phyloP scores from a whole-genome alignment of 2,888 invertebrate species.

The Brachylomia viminalis region DNA sequence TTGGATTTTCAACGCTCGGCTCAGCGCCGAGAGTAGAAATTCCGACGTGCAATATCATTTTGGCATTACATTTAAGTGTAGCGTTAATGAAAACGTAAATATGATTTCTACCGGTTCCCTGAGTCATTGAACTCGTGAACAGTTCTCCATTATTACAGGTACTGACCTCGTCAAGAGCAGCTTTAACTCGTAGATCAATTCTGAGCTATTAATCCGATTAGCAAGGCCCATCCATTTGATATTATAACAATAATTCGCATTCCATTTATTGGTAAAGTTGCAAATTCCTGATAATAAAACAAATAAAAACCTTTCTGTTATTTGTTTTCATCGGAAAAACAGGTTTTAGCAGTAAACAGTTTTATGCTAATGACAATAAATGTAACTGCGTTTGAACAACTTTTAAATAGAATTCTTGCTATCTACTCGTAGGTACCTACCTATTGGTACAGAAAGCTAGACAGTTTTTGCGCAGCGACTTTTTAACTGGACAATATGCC shows the following conservation, averaged over 20 bases:
- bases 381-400: conserved; percentile 19
- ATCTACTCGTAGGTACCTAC: too few species aligned
- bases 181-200: neutral
- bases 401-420: conserved; percentile 9
- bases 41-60: too few species aligned
- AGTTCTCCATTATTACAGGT: neutral
- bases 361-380: conserved; percentile 25
- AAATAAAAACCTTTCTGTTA: neutral
- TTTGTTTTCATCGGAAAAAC: conserved; percentile 15
- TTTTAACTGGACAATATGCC: conserved; percentile 16
- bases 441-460: neutral
- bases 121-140: neutral
- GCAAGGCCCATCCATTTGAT: neutral
- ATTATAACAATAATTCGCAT: conserved; percentile 1
- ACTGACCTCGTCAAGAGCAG: neutral
- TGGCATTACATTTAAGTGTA: too few species aligned
- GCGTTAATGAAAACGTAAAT: too few species aligned
- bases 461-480: conserved; percentile 1
- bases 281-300: conserved; percentile 17
- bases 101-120: neutral
- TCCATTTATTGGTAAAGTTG: conserved; percentile 4
- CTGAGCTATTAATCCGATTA: neutral
- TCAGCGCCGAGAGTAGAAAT: too few species aligned
- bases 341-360: conserved; percentile 1
- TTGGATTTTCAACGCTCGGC: too few species aligned